phyloP scores from a whole-genome alignment of 2,797 vertebrate genomes.

The Helostoma temminkii region DNA sequence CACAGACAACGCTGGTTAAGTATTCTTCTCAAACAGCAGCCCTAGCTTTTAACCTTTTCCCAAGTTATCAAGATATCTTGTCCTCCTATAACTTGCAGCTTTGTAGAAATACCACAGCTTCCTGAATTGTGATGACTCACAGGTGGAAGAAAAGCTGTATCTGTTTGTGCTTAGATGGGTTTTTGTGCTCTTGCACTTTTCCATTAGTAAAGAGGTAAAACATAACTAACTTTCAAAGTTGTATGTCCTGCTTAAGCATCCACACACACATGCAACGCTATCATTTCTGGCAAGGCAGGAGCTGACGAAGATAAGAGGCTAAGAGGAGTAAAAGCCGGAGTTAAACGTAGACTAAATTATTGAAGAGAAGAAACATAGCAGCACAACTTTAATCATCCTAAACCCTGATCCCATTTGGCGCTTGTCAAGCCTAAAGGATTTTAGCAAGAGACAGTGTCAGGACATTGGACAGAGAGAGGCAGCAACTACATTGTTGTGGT shows the following conservation, averaged over 20 bases:
- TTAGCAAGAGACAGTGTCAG: conserved; percentile 63
- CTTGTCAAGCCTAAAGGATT: conserved; percentile 66
- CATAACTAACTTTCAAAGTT: conserved; percentile 32
- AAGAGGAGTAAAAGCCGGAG: conserved; percentile 50
- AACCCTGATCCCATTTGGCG: conserved; percentile 63
- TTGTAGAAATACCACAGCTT: conserved; percentile 33
- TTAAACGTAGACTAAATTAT: conserved; percentile 76
- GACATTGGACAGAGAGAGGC: conserved; percentile 51
- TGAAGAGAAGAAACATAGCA: conserved; percentile 64
- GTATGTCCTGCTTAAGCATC: conserved; percentile 22
- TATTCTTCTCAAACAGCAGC: conserved; percentile 21
- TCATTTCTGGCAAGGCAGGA: conserved; percentile 26
- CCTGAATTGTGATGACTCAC: conserved; percentile 60
- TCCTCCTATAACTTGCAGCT: conserved; percentile 40
- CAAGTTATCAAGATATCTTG: conserved; percentile 54
- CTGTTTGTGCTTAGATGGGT: conserved; percentile 1
- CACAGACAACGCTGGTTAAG: conserved; percentile 25
- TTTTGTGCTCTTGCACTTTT: conserved; percentile 11
- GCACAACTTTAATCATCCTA: conserved; percentile 59
- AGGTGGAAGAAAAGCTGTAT: conserved; percentile 8
- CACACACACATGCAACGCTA: conserved; percentile 21
- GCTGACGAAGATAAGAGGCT: conserved; percentile 39
- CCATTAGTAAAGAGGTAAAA: conserved; percentile 55
- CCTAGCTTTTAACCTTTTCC: conserved; percentile 34
- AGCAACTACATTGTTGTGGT: conserved; percentile 45